Conservation (phyloP, 2,888 invertebrate genomes). For the Thecophora atra region DNA sequence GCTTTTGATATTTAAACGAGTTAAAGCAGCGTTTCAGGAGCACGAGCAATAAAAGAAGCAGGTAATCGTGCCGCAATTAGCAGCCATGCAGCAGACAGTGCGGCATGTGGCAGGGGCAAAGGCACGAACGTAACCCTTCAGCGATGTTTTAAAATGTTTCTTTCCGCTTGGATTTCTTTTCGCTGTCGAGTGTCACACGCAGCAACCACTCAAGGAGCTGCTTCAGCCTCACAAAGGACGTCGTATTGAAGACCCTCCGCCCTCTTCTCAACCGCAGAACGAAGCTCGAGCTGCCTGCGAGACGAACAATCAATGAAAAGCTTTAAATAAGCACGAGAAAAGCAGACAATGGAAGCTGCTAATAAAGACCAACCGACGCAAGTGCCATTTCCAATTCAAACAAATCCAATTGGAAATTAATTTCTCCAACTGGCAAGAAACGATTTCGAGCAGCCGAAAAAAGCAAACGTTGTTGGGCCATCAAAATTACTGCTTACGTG, state of each 20-base stretch:
- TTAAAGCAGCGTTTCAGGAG: constrained; percentile 34
- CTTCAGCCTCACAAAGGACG: neutral
- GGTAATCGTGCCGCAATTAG: constrained; percentile 36
- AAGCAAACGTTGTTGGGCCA: neutral
- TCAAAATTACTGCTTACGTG: constrained; percentile 60
- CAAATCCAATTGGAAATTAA: constrained; percentile 29
- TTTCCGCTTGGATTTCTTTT: neutral
- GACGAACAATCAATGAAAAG: constrained; percentile 13
- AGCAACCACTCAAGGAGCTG: neutral
- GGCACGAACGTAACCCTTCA: constrained; percentile 18
- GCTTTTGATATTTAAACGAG: constrained; percentile 36
- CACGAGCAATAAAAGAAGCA: constrained; percentile 15
- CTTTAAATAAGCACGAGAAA: constrained; percentile 4
- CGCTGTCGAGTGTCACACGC: constrained; percentile 10
- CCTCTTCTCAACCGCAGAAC: neutral
- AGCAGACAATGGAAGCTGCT: neutral
- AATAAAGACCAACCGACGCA: constrained; percentile 1
- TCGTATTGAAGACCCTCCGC: neutral
- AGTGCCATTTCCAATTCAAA: constrained; percentile 23
- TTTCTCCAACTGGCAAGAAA: constrained; percentile 1
- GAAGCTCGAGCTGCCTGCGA: constrained; percentile 7
- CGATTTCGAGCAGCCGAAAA: neutral
- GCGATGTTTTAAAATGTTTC: constrained; percentile 3
- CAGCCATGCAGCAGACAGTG: constrained; percentile 25
- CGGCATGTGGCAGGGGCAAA: neutral